Percentiles rank a stretch among this genome's conserved stretches.
These are phyloP conservation scores for Drosophila obscura DNA, from an alignment of 1,140 invertebrate genomes.

Conservation along the genomic window DNA sequence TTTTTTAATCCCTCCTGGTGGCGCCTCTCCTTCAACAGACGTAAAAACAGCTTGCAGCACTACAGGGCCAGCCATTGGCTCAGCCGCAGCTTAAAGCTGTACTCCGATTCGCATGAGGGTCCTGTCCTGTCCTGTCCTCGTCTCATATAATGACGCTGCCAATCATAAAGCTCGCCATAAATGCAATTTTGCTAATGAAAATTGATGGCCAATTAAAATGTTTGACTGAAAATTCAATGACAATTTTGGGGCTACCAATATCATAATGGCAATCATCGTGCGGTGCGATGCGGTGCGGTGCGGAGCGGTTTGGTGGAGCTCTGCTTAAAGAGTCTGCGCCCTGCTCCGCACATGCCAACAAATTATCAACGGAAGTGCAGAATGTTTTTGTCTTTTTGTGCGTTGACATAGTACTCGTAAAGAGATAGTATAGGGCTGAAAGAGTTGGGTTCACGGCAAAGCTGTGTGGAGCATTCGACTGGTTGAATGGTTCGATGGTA, in stretches of 20 bases:
- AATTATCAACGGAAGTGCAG: conserved; percentile 52
- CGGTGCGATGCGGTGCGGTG: no score
- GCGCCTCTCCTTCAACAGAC: no score
- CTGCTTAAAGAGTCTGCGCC: background rate
- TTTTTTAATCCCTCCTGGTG: conserved; percentile 1
- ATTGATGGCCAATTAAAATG: conserved; percentile 43
- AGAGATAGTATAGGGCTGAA: background rate
- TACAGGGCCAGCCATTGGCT: background rate
- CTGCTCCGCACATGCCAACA: conserved; percentile 2
- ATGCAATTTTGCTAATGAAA: conserved; percentile 11
- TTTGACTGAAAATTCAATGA: conserved; percentile 7
- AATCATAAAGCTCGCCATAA: conserved; percentile 4
- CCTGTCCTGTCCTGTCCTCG: no score
- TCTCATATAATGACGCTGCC: background rate
- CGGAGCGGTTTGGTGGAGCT: no score
- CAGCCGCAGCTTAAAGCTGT: no score
- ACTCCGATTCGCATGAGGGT: no score
- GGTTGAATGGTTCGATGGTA: background rate
- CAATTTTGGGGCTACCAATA: conserved; percentile 13
- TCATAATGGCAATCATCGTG: conserved; percentile 3
- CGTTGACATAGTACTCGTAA: conserved; percentile 5
- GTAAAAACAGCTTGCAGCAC: conserved; percentile 4
- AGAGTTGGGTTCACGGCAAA: background rate
- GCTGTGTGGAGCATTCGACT: background rate
- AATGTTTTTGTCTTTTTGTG: conserved; percentile 35